These are phyloP conservation scores for Ctenodactylus gundi DNA, from an alignment of 2,113 vertebrate species.

Conservation along the genomic window DNA sequence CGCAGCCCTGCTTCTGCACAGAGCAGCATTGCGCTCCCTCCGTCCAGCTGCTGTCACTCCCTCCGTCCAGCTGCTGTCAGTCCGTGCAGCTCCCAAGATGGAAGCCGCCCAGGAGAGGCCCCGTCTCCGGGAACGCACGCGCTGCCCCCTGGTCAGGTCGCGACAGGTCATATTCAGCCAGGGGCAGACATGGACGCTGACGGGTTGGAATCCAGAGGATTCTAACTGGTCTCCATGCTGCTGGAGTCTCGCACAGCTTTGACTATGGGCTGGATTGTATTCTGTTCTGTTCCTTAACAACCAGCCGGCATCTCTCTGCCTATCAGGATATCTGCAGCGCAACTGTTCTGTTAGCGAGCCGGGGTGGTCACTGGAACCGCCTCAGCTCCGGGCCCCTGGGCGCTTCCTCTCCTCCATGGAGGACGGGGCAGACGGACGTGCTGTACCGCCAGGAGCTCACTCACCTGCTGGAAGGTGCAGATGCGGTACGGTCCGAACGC, in stretches of 20 bases:
- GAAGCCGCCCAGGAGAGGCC: not conserved
- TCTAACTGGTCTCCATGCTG: not conserved
- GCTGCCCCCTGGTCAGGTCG: not conserved
- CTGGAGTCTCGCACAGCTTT: not conserved
- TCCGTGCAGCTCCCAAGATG: not conserved
- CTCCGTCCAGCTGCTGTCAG: too few relatives aligned
- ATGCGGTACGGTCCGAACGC: not conserved
- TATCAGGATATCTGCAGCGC: not conserved
- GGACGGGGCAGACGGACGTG: not conserved
- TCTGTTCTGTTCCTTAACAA: not conserved
- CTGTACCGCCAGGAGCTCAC: not conserved
- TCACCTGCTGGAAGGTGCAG: not conserved
- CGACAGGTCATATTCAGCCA: conserved; percentile 13
- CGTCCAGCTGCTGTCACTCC: too few relatives aligned
- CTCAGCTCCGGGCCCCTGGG: not conserved
- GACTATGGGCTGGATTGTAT: not conserved
- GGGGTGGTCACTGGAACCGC: not conserved
- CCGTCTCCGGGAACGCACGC: not conserved
- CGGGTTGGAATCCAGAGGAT: conserved; percentile 5
- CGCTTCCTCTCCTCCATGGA: not conserved
- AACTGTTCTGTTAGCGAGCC: not conserved
- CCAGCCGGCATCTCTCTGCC: not conserved
- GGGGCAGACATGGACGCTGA: not conserved
- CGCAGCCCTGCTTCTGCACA: too few relatives aligned
- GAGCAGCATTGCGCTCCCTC: too few relatives aligned